Evolutionary conservation across 2,888 invertebrate species (phyloP).

Genomic region (Neoaliturus tenellus): DNA sequence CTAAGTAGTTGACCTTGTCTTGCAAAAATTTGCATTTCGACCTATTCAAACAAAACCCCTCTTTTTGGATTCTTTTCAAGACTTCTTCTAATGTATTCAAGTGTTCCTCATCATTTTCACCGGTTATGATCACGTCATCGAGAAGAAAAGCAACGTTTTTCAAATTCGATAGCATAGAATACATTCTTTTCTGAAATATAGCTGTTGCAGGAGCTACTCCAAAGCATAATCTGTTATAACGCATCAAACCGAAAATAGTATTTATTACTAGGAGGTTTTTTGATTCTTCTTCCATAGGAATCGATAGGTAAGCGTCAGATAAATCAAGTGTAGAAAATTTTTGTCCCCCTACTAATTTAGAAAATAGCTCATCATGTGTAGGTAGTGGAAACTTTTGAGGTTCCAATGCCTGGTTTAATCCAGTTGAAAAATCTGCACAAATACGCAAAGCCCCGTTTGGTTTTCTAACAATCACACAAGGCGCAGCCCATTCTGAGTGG

Average conservation of each 20-base stretch:
- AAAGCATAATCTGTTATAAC: not conserved
- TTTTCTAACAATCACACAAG: constrained; percentile 7
- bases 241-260: constrained; percentile 4
- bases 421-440: constrained; percentile 8
- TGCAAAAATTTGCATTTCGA: not conserved
- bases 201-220: constrained; percentile 19
- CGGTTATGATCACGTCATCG: too few relatives aligned
- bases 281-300: too few relatives aligned
- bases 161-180: not conserved
- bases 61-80: not conserved
- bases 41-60: constrained; percentile 8
- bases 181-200: not conserved
- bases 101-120: not conserved
- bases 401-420: constrained; percentile 14
- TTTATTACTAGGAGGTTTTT: too few relatives aligned
- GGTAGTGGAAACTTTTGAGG: not conserved
- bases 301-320: not conserved
- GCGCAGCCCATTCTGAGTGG: constrained; percentile 32
- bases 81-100: not conserved
- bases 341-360: not conserved
- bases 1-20: constrained; percentile 2
- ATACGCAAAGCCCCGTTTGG: not conserved
- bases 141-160: too few relatives aligned
- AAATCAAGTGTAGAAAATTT: not conserved
- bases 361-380: too few relatives aligned